A percentile compares a stretch with the other conserved stretches of the same genome.
Conservation (phyloP, 2,888 invertebrate species). For the Cryptosula pallasiana region DNA sequence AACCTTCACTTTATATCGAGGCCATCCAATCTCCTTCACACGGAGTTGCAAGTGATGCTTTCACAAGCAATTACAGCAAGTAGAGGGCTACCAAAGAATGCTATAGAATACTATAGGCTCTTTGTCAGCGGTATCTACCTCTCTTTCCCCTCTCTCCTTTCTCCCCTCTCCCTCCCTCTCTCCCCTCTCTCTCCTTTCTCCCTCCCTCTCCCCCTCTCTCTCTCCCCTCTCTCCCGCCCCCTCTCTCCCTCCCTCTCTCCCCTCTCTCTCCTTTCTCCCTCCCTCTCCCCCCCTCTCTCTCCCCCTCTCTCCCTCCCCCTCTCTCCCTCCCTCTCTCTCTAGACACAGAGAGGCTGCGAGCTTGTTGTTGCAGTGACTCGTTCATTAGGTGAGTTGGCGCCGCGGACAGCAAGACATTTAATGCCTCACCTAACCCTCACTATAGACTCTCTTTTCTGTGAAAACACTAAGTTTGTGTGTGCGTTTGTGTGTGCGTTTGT, state of each 20-base stretch:
- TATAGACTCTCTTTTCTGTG: neutral
- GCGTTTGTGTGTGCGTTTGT: neutral
- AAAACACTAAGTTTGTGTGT: neutral
- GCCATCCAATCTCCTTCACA: too few relatives aligned
- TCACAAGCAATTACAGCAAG: too few relatives aligned
- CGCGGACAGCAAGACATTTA: neutral
- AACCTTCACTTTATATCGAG: too few relatives aligned
- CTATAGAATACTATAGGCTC: too few relatives aligned
- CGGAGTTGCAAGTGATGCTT: too few relatives aligned
- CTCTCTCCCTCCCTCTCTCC: conserved; percentile 34
- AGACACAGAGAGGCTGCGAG: too few relatives aligned
- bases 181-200: conserved; percentile 33
- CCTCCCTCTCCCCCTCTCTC: conserved; percentile 34
- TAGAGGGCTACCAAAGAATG: too few relatives aligned
- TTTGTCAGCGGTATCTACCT: too few relatives aligned
- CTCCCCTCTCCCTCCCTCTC: conserved; percentile 34
- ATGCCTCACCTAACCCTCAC: neutral
- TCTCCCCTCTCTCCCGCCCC: conserved; percentile 33
- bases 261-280: conserved; percentile 36
- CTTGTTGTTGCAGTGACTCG: neutral
- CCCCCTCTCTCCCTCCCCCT: conserved; percentile 33
- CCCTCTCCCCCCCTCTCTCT: conserved; percentile 41
- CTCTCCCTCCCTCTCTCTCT: too few relatives aligned
- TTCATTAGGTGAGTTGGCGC: neutral
- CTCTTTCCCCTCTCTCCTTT: too few relatives aligned